Base-by-base conservation (phyloP, 2,113 vertebrate genomes). In the Prolemur simus region DNA sequence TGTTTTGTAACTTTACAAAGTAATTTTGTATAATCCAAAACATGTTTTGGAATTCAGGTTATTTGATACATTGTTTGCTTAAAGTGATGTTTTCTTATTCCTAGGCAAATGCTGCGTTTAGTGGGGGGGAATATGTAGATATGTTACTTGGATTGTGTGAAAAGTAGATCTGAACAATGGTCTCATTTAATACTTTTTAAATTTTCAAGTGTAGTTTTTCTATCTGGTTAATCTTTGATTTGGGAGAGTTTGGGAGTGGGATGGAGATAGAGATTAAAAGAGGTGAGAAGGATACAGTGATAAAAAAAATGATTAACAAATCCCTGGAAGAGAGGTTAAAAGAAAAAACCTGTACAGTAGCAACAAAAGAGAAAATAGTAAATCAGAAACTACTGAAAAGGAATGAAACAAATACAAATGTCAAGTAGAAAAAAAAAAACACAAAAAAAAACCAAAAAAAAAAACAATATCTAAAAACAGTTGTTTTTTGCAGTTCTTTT, bases 21-120 rank as follows among this genome's bases (percentile, higher is more conserved):
- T 76, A 71, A 76, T 91, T 87, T 97, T 71, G 23, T 89, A 32
- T 85, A 92, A 88, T 76, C 73, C 13, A 78, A 90, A 96, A 69
- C 37, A 49, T 17, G 29, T 78, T 96, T 96, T 97, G 66, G 74
- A 94, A 74, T 97, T 94, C 34, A 93, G 29, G n/a, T 11, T 71
- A 69, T 89, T 83, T 86, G 56, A 60, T 93, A 18, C 82, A 63
- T 81, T 95, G 10, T 91, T 93, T 87, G 25, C n/a, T 92, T 95
- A 89, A 95, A 66, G 18, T 84, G 42, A 7, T 97, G n/a, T 54
- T 12, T 87, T 90, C 17, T 32, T 92, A 68, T 88, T 80, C 45
- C 15, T 86, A 91, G 27, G 27, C 4, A 94, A 89, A 52, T 80
- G 52, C 25, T 82, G 5, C 17, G 76, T 54, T 39, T 80, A 27